Conservation (phyloP, 30 jellyfish, hydroid and myxozoan species). For the Sanderia malayensis region DNA sequence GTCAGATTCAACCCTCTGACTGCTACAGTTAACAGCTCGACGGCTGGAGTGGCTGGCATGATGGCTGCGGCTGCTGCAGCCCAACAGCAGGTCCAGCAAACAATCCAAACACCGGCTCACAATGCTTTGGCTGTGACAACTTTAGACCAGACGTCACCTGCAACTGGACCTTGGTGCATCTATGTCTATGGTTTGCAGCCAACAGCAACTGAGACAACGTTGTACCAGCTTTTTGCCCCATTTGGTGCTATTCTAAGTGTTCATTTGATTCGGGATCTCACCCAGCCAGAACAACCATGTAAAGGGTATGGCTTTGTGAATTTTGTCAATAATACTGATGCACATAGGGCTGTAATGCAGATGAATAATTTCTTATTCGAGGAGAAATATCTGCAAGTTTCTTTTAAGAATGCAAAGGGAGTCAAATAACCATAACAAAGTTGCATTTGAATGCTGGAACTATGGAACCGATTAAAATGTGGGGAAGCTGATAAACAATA, state of each 20-base stretch:
- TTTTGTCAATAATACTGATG: slow-evolving; percentile 83
- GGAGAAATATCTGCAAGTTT: slow-evolving; percentile 90
- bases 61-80: slow-evolving; percentile 74
- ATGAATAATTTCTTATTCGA: slow-evolving; percentile 74
- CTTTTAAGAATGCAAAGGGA: slow-evolving; percentile 67
- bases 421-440: too few relatives aligned
- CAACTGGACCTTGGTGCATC: slow-evolving; percentile 80
- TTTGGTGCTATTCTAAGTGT: slow-evolving; percentile 98
- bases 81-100: too few relatives aligned
- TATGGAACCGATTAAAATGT: too few relatives aligned
- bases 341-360: slow-evolving; percentile 80
- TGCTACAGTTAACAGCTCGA: slow-evolving; percentile 29
- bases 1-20: slow-evolving; percentile 85
- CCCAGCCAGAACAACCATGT: slow-evolving; percentile 92
- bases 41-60: slow-evolving; percentile 54
- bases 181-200: slow-evolving; percentile 95
- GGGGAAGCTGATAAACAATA: too few relatives aligned
- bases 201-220: slow-evolving; percentile 74
- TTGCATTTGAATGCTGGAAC: too few relatives aligned
- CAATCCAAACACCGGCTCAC: slow-evolving; percentile 47
- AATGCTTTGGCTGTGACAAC: slow-evolving; percentile 51
- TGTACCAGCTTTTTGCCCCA: slow-evolving; percentile 95
- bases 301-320: slow-evolving; percentile 97
- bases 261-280: slow-evolving; percentile 80
- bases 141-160: slow-evolving; percentile 53